phyloP scores from a whole-genome alignment of 1,140 invertebrate species.

The Triops cancriformis region DNA sequence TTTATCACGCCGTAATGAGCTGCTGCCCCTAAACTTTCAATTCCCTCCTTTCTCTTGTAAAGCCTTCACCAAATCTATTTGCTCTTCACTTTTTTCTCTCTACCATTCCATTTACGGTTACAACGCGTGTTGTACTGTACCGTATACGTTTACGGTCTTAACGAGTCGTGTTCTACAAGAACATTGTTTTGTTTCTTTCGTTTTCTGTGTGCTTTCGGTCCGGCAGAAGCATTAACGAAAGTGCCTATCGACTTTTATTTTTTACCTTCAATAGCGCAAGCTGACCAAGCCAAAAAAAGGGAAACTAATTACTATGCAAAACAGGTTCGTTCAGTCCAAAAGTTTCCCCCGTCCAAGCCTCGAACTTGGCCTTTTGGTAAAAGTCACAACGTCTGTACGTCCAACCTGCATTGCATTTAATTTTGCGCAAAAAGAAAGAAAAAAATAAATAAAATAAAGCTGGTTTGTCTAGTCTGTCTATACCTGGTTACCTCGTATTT shows the following conservation, averaged over 20 bases:
- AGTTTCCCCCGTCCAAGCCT: background rate
- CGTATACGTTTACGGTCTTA: too few relatives aligned
- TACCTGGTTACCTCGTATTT: background rate
- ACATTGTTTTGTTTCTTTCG: too few relatives aligned
- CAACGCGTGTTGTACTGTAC: too few relatives aligned
- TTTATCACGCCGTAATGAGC: background rate
- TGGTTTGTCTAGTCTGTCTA: background rate
- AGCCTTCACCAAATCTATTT: too few relatives aligned
- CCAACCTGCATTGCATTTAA: too few relatives aligned
- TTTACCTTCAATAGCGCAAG: background rate
- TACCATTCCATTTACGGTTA: too few relatives aligned
- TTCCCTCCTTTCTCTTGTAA: background rate
- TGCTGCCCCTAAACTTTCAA: background rate
- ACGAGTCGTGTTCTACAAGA: too few relatives aligned
- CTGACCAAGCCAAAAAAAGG: background rate
- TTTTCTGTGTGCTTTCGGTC: too few relatives aligned
- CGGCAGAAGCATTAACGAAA: too few relatives aligned
- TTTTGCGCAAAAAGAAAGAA: too few relatives aligned
- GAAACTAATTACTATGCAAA: background rate
- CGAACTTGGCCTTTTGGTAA: slow-evolving; percentile 2
- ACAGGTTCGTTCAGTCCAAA: background rate
- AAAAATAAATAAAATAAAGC: background rate
- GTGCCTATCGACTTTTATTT: too few relatives aligned
- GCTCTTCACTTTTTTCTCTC: too few relatives aligned
- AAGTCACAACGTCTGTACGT: background rate